Conservation (phyloP, 2,888 invertebrate genomes). For the Dynastes grantii region DNA sequence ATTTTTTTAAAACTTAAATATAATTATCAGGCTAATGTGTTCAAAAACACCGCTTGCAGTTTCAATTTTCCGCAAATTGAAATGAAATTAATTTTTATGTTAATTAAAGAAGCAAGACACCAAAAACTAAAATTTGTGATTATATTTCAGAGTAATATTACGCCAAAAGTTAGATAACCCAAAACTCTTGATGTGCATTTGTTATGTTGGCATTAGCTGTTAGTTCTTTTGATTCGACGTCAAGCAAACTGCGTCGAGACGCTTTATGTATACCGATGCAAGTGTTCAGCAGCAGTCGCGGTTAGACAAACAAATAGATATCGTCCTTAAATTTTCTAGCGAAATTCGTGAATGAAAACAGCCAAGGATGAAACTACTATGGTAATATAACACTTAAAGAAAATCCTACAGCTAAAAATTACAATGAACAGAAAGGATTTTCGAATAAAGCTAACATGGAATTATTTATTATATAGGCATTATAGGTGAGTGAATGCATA, state of each 20-base stretch:
- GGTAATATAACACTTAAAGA: constrained; percentile 12
- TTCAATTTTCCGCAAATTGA: too few relatives aligned
- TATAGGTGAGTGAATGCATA: constrained; percentile 22
- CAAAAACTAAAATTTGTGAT: too few relatives aligned
- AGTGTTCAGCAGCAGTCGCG: neutral
- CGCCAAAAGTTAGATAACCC: constrained; percentile 33
- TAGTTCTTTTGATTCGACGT: constrained; percentile 24
- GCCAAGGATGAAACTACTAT: neutral
- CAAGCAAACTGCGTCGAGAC: constrained; percentile 15
- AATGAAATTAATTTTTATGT: too few relatives aligned
- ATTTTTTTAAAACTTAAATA: too few relatives aligned
- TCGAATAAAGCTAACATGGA: constrained; percentile 28
- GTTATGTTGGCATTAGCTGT: constrained; percentile 6
- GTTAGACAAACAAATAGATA: neutral
- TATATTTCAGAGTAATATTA: neutral
- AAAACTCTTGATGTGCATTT: constrained; percentile 11
- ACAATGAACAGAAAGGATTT: constrained; percentile 35
- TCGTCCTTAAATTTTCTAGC: neutral
- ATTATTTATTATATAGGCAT: constrained; percentile 42
- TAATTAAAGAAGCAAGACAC: too few relatives aligned
- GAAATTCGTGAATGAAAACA: constrained; percentile 16
- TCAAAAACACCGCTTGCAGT: too few relatives aligned
- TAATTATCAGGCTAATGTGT: too few relatives aligned
- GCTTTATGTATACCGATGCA: neutral
- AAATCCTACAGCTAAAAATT: neutral